phyloP scores from a whole-genome alignment of 2,888 invertebrate species.

The Aspidapion aeneum region DNA sequence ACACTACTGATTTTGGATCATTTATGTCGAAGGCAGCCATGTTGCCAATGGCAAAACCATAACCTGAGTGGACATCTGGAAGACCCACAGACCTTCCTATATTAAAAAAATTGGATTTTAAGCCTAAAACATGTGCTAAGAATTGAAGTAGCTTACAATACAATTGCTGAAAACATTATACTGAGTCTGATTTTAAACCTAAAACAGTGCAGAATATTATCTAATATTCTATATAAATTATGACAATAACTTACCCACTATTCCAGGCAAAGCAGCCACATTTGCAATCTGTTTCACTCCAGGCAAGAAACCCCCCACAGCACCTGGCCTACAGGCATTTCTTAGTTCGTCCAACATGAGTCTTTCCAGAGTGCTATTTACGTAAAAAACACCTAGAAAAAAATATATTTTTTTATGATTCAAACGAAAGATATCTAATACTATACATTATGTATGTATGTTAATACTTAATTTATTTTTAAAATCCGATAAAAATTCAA shows the following conservation, averaged over 20 bases:
- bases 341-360: conserved; percentile 96
- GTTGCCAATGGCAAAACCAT: conserved; percentile 99
- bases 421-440: too few species aligned
- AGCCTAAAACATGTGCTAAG: too few species aligned
- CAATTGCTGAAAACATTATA: too few species aligned
- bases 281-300: conserved; percentile 99
- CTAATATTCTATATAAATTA: too few species aligned
- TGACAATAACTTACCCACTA: conserved; percentile 62
- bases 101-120: too few species aligned
- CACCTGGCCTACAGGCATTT: conserved; percentile 85
- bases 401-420: too few species aligned
- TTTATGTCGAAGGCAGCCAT: conserved; percentile 98
- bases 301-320: conserved; percentile 94
- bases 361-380: conserved; percentile 85
- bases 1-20: conserved; percentile 89
- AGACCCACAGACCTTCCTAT: conserved; percentile 72
- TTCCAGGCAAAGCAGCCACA: conserved; percentile 97
- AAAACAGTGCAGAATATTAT: not conserved
- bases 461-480: too few species aligned
- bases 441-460: too few species aligned
- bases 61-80: conserved; percentile 97
- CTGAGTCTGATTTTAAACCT: too few species aligned
- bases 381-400: conserved; percentile 81
- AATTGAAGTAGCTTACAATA: not conserved
- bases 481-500: too few species aligned